Conservation (phyloP, 2,888 invertebrate species). For the Monoplex corrugatus region DNA sequence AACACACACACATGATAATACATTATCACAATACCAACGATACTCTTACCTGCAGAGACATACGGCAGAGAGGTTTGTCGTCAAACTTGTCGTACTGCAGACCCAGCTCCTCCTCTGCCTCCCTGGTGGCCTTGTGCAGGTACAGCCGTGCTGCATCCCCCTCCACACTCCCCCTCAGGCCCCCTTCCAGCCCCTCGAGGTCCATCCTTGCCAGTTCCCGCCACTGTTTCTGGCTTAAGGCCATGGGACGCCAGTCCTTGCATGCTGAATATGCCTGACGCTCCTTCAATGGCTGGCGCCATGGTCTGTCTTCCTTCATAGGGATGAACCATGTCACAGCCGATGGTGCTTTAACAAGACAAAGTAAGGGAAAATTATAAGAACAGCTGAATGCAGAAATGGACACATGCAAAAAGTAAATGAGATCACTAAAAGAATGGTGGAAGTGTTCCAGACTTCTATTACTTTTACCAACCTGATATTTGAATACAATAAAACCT, state of each 20-base stretch:
- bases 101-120: constrained; percentile 56
- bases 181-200: constrained; percentile 31
- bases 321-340: constrained; percentile 72
- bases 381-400: not conserved
- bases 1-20: too few species aligned
- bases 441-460: not conserved
- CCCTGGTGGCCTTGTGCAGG: constrained; percentile 62
- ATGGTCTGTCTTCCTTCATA: constrained; percentile 68
- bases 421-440: not conserved
- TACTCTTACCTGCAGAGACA: constrained; percentile 68
- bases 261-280: constrained; percentile 67
- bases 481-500: not conserved
- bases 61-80: constrained; percentile 63
- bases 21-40: too few species aligned
- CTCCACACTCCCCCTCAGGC: constrained; percentile 48
- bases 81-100: constrained; percentile 63
- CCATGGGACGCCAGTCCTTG: constrained; percentile 50
- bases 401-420: not conserved
- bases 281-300: constrained; percentile 71
- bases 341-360: not conserved
- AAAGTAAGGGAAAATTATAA: not conserved
- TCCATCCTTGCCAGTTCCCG: constrained; percentile 28
- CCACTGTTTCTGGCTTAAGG: constrained; percentile 36
- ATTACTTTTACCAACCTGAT: not conserved
- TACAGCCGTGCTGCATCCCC: constrained; percentile 64